These are phyloP conservation scores for Sebastes matsubarae DNA, from an alignment of 2,797 vertebrate species.

Conservation along the genomic window DNA sequence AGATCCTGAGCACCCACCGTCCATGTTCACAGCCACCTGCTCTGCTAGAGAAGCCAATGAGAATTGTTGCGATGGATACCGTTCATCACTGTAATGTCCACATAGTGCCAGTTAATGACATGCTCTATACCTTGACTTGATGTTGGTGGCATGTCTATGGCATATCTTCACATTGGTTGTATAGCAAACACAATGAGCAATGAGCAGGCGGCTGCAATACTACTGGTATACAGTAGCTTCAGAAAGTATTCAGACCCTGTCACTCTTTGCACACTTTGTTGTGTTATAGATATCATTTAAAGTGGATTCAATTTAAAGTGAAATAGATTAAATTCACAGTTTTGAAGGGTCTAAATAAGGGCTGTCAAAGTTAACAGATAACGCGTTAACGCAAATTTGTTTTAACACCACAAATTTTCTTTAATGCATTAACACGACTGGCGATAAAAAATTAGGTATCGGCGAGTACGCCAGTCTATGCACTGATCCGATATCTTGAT, in stretches of 20 bases:
- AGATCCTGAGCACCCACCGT: neutral
- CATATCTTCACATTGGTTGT: neutral
- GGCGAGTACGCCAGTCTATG: too few species aligned
- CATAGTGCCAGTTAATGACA: slow-evolving; percentile 18
- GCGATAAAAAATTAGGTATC: too few species aligned
- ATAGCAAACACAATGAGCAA: neutral
- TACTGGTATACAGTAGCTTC: neutral
- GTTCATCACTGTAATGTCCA: neutral
- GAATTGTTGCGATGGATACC: slow-evolving; percentile 32
- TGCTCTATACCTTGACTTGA: neutral
- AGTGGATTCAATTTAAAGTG: too few species aligned
- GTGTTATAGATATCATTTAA: too few species aligned
- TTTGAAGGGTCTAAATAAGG: too few species aligned
- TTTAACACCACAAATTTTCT: too few species aligned
- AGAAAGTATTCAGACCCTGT: neutral
- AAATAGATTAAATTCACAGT: too few species aligned
- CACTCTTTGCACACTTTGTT: too few species aligned
- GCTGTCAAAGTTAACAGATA: too few species aligned
- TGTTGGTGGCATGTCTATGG: neutral
- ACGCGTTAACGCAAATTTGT: too few species aligned
- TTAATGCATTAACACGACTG: too few species aligned
- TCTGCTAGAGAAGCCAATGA: neutral
- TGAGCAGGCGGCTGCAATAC: neutral
- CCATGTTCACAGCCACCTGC: slow-evolving; percentile 9
- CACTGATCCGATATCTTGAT: too few species aligned